Percentiles rank a stretch among this genome's conserved stretches.
These are phyloP conservation scores for Pangasianodon gigas DNA, from an alignment of 2,113 vertebrate genomes.

Conservation along the genomic window DNA sequence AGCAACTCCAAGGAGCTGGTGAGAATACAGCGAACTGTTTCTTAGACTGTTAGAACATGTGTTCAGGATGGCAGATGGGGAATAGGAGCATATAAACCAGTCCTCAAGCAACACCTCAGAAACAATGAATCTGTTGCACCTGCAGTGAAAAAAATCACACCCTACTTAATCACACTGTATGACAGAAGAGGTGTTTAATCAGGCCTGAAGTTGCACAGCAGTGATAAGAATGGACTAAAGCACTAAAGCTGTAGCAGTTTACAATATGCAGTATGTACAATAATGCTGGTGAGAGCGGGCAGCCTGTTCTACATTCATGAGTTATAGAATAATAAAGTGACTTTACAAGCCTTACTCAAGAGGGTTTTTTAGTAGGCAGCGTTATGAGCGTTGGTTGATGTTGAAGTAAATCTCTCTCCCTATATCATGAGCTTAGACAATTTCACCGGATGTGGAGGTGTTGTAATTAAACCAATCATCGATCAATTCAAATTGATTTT, in stretches of 20 bases:
- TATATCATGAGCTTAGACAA: neutral
- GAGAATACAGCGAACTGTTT: neutral
- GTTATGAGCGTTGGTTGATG: neutral
- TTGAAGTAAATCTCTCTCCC: neutral
- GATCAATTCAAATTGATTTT: neutral
- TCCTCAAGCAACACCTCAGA: neutral
- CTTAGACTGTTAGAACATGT: neutral
- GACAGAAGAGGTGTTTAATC: constrained; percentile 7
- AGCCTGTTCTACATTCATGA: neutral
- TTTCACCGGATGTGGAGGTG: neutral
- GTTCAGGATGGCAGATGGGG: neutral
- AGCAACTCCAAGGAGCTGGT: neutral
- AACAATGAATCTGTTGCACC: neutral
- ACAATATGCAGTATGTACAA: neutral
- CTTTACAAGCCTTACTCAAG: neutral
- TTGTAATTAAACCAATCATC: neutral
- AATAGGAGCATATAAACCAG: neutral
- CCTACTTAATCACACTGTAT: neutral
- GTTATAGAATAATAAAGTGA: neutral
- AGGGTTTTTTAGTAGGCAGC: neutral
- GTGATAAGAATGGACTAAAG: neutral
- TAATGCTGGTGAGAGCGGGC: neutral
- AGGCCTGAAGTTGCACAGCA: neutral
- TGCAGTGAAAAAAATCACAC: neutral
- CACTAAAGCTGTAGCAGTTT: neutral